Percentiles rank a stretch among this genome's conserved stretches.
Conservation (phyloP, 1,140 invertebrate species). For the Pteromalus puparum region DNA sequence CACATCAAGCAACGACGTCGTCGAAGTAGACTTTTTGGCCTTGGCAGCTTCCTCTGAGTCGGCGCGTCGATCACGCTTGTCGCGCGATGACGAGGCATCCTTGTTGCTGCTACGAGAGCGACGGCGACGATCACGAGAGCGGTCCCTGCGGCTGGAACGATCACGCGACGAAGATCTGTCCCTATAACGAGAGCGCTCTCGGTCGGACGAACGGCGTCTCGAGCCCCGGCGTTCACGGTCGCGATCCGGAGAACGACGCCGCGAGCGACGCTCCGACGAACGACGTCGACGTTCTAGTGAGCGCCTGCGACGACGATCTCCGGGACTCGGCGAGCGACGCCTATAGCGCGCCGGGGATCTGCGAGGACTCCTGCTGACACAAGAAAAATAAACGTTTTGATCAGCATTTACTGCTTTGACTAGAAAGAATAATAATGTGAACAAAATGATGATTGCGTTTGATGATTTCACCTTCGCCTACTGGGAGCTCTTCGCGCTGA, state of each 20-base stretch:
- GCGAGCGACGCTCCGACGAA: constrained; percentile 69
- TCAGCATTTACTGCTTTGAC: neutral
- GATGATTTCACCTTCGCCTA: constrained; percentile 68
- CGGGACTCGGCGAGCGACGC: constrained; percentile 69
- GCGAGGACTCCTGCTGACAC: constrained; percentile 63
- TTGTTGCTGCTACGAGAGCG: constrained; percentile 56
- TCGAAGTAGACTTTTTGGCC: neutral
- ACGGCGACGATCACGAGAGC: constrained; percentile 66
- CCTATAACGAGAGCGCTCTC: constrained; percentile 60
- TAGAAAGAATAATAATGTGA: neutral
- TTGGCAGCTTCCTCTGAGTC: constrained; percentile 28
- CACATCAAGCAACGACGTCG: neutral
- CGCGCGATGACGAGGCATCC: constrained; percentile 65
- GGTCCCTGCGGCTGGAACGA: constrained; percentile 67
- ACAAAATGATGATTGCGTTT: neutral
- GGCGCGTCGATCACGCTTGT: constrained; percentile 60
- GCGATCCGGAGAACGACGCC: constrained; percentile 75
- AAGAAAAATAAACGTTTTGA: neutral
- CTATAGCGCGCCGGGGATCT: constrained; percentile 61
- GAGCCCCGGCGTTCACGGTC: constrained; percentile 59
- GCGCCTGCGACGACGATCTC: constrained; percentile 63
- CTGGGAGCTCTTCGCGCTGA: constrained; percentile 72
- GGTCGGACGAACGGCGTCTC: constrained; percentile 73
- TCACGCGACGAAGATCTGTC: constrained; percentile 72
- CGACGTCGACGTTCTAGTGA: constrained; percentile 69